Evolutionary conservation across 1,140 invertebrate species (phyloP).

Genomic region (Orussus abietinus): DNA sequence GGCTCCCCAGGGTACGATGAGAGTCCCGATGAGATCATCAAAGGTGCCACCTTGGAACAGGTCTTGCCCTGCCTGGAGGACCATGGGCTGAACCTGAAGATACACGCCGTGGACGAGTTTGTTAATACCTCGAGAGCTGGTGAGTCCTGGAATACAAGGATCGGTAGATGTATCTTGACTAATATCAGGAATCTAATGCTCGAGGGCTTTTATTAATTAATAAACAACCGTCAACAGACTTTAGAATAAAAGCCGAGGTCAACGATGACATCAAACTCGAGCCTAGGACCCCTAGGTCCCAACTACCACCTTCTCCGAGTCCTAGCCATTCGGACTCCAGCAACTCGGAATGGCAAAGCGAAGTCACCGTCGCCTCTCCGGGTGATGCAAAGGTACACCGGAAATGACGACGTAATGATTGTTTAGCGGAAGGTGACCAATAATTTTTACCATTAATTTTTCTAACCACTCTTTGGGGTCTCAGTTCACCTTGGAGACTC

Average conservation of each 20-base stretch:
- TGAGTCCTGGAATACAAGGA: too few relatives aligned
- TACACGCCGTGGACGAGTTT: too few relatives aligned
- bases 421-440: too few relatives aligned
- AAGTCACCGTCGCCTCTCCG: constrained; percentile 5
- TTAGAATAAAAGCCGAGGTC: too few relatives aligned
- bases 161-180: too few relatives aligned
- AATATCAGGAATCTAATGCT: too few relatives aligned
- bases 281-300: constrained; percentile 23
- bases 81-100: too few relatives aligned
- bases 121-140: too few relatives aligned
- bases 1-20: constrained; percentile 21
- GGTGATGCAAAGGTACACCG: constrained; percentile 23
- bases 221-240: too few relatives aligned
- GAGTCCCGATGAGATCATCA: constrained; percentile 30
- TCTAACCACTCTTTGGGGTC: too few relatives aligned
- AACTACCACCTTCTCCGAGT: constrained; percentile 34
- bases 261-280: constrained; percentile 28
- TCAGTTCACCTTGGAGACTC: constrained; percentile 37
- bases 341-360: constrained; percentile 28
- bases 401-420: neutral
- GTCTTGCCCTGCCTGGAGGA: too few relatives aligned
- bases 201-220: too few relatives aligned
- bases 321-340: constrained; percentile 37
- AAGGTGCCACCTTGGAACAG: constrained; percentile 17
- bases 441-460: constrained; percentile 11